phyloP scores from a whole-genome alignment of 2,797 vertebrate species.

The Coccyzus lansbergi region DNA sequence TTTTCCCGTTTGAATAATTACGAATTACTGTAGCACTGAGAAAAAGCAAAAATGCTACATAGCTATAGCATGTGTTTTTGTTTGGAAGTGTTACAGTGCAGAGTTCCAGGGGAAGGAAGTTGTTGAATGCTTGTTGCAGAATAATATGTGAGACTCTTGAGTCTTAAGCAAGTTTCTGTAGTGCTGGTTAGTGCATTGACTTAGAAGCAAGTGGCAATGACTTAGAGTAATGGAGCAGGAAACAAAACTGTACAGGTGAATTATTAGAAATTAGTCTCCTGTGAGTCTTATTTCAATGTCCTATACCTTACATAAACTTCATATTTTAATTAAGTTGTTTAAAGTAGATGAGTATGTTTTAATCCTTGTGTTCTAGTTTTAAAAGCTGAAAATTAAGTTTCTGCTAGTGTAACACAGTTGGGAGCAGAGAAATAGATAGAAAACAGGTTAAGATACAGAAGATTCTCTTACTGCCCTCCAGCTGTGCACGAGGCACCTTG shows the following conservation, averaged over 20 bases:
- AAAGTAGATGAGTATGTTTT: background rate
- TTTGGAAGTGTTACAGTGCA: background rate
- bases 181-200: too few species aligned
- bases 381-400: background rate
- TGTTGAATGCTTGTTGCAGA: background rate
- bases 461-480: rapidly evolving
- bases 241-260: background rate
- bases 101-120: rapidly evolving
- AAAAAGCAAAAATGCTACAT: background rate
- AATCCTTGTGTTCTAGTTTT: background rate
- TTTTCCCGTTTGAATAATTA: background rate
- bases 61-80: background rate
- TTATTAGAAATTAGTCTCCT: background rate
- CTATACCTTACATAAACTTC: background rate
- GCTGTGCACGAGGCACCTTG: background rate
- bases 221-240: background rate
- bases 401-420: background rate
- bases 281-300: background rate
- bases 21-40: background rate
- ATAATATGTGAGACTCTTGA: background rate
- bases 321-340: background rate
- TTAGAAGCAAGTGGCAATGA: rapidly evolving
- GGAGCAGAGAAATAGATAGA: background rate
- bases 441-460: background rate
- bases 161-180: rapidly evolving